Conservation (phyloP, 2,888 invertebrate species). For the Tenodera sinensis region DNA sequence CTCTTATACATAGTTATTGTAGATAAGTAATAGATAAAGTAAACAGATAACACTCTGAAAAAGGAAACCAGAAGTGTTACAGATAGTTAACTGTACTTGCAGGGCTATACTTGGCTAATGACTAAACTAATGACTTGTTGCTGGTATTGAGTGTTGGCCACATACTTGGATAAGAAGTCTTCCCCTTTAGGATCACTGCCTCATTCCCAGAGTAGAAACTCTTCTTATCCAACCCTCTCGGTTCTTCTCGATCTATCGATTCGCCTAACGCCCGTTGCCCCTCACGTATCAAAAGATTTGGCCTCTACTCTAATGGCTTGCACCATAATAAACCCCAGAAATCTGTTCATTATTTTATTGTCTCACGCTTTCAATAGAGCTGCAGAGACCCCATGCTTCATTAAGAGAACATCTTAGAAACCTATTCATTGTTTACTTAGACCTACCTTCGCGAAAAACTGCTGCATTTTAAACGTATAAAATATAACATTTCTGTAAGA, state of each 20-base stretch:
- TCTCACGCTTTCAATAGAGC: not conserved
- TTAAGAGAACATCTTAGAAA: not conserved
- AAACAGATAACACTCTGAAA: too few relatives aligned
- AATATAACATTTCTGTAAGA: too few relatives aligned
- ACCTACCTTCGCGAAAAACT: not conserved
- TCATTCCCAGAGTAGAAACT: not conserved
- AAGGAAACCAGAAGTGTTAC: too few relatives aligned
- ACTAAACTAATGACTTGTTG: too few relatives aligned
- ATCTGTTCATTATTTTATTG: not conserved
- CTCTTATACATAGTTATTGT: too few relatives aligned
- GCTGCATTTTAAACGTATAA: too few relatives aligned
- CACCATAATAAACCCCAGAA: not conserved
- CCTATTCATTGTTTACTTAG: not conserved
- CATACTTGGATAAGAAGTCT: not conserved
- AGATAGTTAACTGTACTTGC: too few relatives aligned
- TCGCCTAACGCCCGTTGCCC: not conserved
- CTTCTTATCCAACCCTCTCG: not conserved
- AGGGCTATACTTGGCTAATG: too few relatives aligned
- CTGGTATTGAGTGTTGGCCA: not conserved
- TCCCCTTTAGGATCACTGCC: not conserved
- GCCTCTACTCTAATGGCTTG: not conserved
- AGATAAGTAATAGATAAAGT: too few relatives aligned
- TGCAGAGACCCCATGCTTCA: not conserved
- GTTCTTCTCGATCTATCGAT: not conserved
- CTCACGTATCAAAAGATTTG: not conserved